Percentiles rank a stretch among this genome's conserved stretches.
These are phyloP conservation scores for Hypercompe scribonia DNA, from an alignment of 2,888 invertebrate species.

Conservation along the genomic window DNA sequence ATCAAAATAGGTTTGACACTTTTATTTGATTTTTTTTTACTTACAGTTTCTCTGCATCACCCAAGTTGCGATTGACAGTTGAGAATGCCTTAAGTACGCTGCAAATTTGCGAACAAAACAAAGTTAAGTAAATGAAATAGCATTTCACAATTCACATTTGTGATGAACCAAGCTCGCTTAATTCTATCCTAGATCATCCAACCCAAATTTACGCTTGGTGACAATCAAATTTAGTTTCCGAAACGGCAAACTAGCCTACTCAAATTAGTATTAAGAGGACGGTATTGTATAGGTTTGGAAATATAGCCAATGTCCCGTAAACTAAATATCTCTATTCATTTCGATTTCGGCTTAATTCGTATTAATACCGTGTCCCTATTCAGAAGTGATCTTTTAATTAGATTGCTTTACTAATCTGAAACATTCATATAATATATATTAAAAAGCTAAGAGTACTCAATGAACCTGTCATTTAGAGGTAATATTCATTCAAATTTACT, in stretches of 20 bases:
- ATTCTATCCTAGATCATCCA: constrained; percentile 8
- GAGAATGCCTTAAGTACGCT: not conserved
- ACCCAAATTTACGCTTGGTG: constrained; percentile 12
- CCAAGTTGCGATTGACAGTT: not conserved
- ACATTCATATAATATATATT: not conserved
- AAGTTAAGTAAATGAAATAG: not conserved
- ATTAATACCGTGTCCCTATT: constrained; percentile 17
- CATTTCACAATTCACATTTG: not conserved
- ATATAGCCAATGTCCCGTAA: constrained; percentile 17
- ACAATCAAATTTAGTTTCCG: constrained; percentile 15
- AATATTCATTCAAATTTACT: no score
- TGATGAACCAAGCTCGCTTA: not conserved
- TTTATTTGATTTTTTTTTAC: not conserved
- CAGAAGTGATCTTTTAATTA: not conserved
- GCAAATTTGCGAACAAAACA: not conserved
- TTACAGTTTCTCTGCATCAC: not conserved
- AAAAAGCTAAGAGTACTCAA: not conserved
- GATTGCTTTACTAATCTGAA: constrained; percentile 11
- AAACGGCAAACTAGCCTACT: constrained; percentile 15
- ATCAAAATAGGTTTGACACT: no score
- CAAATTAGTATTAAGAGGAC: constrained; percentile 19
- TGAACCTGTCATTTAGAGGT: not conserved
- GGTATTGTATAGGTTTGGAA: constrained; percentile 15
- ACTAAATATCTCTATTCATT: constrained; percentile 21
- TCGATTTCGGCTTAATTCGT: constrained; percentile 12